A percentile compares a stretch with the other conserved stretches of the same genome.
Evolutionary conservation across 1,140 invertebrate species (phyloP).

Genomic region (Ostrea denselamellosa): DNA sequence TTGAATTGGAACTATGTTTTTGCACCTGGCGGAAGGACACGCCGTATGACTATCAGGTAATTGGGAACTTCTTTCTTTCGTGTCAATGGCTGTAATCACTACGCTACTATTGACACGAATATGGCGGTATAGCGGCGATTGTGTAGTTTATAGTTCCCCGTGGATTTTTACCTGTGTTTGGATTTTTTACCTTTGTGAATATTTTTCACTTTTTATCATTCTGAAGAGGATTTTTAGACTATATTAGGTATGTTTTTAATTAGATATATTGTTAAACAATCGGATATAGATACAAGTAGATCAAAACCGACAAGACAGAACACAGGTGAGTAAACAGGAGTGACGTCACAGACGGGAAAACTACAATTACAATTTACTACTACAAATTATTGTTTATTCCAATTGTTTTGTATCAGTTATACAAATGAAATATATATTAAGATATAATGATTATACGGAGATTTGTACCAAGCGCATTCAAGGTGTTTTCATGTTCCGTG

Average conservation of each 20-base stretch:
- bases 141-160: slow-evolving; percentile 8
- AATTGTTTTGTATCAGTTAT: too few relatives aligned
- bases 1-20: neutral
- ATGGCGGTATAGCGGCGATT: slow-evolving; percentile 22
- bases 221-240: neutral
- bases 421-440: too few relatives aligned
- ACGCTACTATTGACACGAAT: slow-evolving; percentile 35
- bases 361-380: neutral
- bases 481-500: neutral
- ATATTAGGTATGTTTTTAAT: slow-evolving; percentile 14
- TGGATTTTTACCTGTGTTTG: slow-evolving; percentile 37
- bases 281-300: neutral
- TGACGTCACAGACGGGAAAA: slow-evolving; percentile 26
- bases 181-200: slow-evolving; percentile 13
- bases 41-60: neutral
- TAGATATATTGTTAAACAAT: neutral
- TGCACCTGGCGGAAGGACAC: neutral
- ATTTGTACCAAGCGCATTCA: too few relatives aligned
- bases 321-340: slow-evolving; percentile 36
- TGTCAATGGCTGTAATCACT: slow-evolving; percentile 29
- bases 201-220: neutral
- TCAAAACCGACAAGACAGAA: slow-evolving; percentile 1
- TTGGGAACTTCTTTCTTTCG: neutral
- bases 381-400: neutral
- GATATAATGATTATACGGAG: too few relatives aligned